Base-by-base conservation (phyloP, 1,140 invertebrate species). In the Anastatus disparis region DNA sequence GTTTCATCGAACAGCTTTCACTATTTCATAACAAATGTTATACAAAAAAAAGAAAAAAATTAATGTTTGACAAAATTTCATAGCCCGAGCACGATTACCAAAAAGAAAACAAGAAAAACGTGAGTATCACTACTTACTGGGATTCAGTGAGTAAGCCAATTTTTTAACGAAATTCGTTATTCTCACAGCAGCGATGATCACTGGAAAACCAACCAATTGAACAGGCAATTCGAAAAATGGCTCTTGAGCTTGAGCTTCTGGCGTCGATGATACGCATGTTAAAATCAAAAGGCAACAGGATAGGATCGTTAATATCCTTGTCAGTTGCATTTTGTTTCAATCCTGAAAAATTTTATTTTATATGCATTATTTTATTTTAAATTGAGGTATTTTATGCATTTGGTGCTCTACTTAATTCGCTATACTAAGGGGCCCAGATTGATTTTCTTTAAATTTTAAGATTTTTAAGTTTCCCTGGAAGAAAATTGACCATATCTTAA, bases 111-210 rank as follows among this genome's bases (percentile, higher is more conserved):
- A 10, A 6, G 31, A 38, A 24, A 40, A 10, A 58, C 31, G 6
- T 46, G 13, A 6, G 17, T 20, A 44, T 46, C 69, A 73, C 75
- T 75, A 90, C 91, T 92, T 90, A 94, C 93, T 89, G 84, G 93
- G 93, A 86, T 88, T 93, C 40, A 94, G 83, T 13, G 93, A 92
- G 79, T 95, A 95, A 13, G 91, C 90, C 46, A 95, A 82, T 82
- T 94, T 94, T 84, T 93, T 94, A 56, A 93, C 88, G 76, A 95
- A 95, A 83, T 94, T 94, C 1, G 92, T 90, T 46, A 94, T 83
- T 78, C 92, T 87, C n/a, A 94, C 93, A 2, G 93, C 92, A 26
- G 93, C 79, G 56, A 94, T 92, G 74, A 95, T 94, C 40, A 94
- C 89, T 0, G 93, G 93, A 77, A 95, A 95, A 50, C 93, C 93